Percentiles rank a stretch among this genome's conserved stretches.
These are phyloP conservation scores for Drosophila longiperda DNA, from an alignment of 2,888 invertebrate genomes.

Conservation along the genomic window DNA sequence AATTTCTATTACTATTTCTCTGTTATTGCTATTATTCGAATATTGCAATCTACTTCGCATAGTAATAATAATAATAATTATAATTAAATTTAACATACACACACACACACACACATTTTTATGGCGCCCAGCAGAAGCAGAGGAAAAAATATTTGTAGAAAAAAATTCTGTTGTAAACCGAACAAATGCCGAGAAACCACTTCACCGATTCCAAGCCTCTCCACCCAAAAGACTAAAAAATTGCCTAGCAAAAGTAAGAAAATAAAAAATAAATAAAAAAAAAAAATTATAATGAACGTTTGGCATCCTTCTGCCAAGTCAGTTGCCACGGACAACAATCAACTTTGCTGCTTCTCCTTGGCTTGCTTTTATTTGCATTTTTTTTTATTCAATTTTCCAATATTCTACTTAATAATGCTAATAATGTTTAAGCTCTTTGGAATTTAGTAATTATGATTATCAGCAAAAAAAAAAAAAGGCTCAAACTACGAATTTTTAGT, in stretches of 20 bases:
- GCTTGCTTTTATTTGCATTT: background rate
- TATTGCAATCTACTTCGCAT: constrained; percentile 12
- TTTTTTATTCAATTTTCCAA: constrained; percentile 57
- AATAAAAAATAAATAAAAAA: background rate
- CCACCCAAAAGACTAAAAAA: background rate
- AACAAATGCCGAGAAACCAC: constrained; percentile 23
- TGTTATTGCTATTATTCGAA: no score
- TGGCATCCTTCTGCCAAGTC: background rate
- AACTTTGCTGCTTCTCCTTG: background rate
- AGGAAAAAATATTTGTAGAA: background rate
- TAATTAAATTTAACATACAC: constrained; percentile 42
- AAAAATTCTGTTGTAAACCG: constrained; percentile 47
- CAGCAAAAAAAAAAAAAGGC: constrained; percentile 8
- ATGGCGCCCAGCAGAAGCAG: constrained; percentile 15
- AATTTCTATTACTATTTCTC: background rate
- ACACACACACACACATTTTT: constrained; percentile 7
- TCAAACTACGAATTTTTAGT: constrained; percentile 38
- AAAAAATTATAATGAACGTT: background rate
- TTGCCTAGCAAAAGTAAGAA: background rate
- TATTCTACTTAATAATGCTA: constrained; percentile 25
- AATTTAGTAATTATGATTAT: constrained; percentile 59
- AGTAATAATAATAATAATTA: constrained; percentile 15
- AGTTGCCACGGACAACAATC: constrained; percentile 34
- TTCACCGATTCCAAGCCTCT: background rate
- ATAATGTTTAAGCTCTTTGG: constrained; percentile 33